Evolutionary conservation across 2,797 vertebrate species (phyloP).

Genomic region (Zenarchopterus dispar): DNA sequence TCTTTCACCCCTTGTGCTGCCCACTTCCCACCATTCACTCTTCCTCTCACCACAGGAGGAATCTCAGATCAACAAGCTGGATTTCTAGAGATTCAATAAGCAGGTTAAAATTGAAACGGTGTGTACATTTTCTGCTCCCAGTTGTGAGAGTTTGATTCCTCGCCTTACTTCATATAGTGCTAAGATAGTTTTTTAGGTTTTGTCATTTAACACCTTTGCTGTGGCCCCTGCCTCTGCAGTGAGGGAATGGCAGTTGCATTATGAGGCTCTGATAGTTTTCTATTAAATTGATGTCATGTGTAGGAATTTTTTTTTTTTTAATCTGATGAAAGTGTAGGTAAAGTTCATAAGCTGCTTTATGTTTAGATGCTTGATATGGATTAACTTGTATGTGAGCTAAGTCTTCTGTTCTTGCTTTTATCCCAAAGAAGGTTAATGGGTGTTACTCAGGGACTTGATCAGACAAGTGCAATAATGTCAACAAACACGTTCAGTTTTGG

Average conservation of each 20-base stretch:
- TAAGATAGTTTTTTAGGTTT: not conserved
- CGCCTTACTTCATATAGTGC: no score
- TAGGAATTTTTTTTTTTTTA: not conserved
- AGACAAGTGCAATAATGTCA: constrained; percentile 18
- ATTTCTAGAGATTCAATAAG: constrained; percentile 7
- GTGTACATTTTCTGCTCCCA: not conserved
- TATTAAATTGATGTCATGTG: not conserved
- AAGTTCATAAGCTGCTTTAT: constrained; percentile 7
- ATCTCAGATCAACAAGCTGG: constrained; percentile 12
- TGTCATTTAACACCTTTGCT: not conserved
- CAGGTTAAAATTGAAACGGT: not conserved
- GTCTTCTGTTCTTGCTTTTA: constrained; percentile 18
- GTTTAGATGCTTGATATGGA: constrained; percentile 28
- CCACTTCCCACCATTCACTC: constrained; percentile 7
- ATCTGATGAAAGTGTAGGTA: not conserved
- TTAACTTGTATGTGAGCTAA: constrained; percentile 23
- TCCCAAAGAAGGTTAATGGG: constrained; percentile 15
- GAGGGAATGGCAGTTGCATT: not conserved
- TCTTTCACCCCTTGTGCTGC: constrained; percentile 38
- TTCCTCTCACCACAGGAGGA: constrained; percentile 6
- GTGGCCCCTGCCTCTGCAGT: constrained; percentile 8
- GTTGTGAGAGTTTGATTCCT: not conserved
- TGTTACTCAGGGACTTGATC: constrained; percentile 21
- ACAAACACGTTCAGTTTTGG: constrained; percentile 7
- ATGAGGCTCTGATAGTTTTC: not conserved